phyloP scores from a whole-genome alignment of 2,113 vertebrate species.

The Siniperca knerii region DNA sequence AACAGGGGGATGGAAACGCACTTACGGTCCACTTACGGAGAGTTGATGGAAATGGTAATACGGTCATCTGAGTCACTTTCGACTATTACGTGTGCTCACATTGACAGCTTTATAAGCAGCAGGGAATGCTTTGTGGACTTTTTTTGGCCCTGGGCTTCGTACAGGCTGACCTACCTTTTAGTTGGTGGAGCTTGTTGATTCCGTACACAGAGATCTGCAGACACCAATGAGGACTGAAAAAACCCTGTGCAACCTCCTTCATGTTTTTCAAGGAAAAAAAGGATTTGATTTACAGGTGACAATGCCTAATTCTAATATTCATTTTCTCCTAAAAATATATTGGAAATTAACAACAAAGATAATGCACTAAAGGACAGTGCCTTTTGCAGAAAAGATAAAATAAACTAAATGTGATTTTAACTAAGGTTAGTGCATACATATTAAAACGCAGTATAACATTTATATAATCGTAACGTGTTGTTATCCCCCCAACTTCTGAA shows the following conservation, averaged over 20 bases:
- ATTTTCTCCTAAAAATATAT: background rate
- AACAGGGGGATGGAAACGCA: no score
- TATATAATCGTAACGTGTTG: no score
- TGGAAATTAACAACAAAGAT: background rate
- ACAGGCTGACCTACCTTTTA: background rate
- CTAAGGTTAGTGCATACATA: no score
- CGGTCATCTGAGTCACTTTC: background rate
- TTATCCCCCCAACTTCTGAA: background rate
- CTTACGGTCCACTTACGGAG: background rate
- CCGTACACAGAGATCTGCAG: background rate
- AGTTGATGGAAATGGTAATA: background rate
- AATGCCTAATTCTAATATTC: background rate
- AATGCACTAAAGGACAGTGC: no score
- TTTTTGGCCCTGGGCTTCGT: background rate
- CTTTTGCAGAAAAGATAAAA: background rate
- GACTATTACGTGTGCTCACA: background rate
- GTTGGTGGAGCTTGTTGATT: background rate
- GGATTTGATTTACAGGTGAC: background rate
- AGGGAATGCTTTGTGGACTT: background rate
- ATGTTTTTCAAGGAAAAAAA: background rate
- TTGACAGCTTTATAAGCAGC: background rate
- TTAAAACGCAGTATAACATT: no score
- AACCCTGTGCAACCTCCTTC: background rate
- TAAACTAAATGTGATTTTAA: no score
- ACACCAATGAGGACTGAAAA: background rate